These are phyloP conservation scores for Apotomis betuletana DNA, from an alignment of 2,888 invertebrate species.

Conservation along the genomic window DNA sequence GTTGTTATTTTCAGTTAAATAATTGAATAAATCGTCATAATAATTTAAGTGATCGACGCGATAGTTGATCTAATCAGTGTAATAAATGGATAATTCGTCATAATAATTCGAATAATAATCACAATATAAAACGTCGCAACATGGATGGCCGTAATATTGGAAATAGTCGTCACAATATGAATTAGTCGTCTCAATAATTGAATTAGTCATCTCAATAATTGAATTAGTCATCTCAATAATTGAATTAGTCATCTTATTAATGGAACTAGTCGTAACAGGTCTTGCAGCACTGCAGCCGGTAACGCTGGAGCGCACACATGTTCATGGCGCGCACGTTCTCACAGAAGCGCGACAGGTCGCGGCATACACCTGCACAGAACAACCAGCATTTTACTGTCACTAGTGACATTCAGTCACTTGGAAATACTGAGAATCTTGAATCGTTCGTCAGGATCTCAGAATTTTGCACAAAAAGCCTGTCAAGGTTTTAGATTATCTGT, in stretches of 20 bases:
- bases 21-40: not conserved
- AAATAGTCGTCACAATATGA: not conserved
- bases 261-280: conserved; percentile 84
- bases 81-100: not conserved
- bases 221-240: no score
- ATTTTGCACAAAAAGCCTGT: no score
- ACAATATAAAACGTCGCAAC: no score
- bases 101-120: not conserved
- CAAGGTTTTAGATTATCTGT: no score
- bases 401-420: no score
- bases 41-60: not conserved
- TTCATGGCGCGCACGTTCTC: conserved; percentile 94
- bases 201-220: not conserved
- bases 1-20: not conserved
- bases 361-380: conserved; percentile 86
- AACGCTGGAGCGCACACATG: conserved; percentile 92
- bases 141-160: not conserved
- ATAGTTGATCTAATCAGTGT: not conserved
- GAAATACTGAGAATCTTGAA: no score
- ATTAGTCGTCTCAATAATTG: no score
- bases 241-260: not conserved
- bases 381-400: conserved; percentile 39
- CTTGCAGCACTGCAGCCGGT: conserved; percentile 94
- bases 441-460: no score
- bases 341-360: conserved; percentile 93